Percentiles rank a stretch among this genome's conserved stretches.
Conservation (phyloP, 2,888 invertebrate species). For the Zygaena filipendulae region DNA sequence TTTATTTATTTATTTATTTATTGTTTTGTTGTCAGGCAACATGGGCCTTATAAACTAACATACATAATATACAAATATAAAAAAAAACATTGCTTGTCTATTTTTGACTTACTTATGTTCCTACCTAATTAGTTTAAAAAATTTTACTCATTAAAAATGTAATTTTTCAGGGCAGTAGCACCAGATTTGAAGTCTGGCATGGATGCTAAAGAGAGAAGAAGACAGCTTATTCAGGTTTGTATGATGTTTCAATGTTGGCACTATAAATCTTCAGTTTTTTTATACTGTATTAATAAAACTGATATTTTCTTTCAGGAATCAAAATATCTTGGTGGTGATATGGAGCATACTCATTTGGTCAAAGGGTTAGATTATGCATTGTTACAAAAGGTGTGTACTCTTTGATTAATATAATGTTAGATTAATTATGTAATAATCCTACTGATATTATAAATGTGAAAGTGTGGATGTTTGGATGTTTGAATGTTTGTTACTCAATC, state of each 20-base stretch:
- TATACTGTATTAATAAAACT: not conserved
- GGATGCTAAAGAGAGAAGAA: conserved; percentile 93
- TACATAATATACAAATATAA: too few relatives aligned
- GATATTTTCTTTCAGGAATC: conserved; percentile 77
- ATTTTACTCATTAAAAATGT: too few relatives aligned
- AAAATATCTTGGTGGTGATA: conserved; percentile 99
- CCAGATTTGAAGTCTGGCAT: conserved; percentile 94
- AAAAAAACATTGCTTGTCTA: too few relatives aligned
- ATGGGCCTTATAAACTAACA: too few relatives aligned
- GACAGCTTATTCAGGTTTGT: conserved; percentile 86
- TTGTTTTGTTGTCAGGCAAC: too few relatives aligned
- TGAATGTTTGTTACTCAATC: too few relatives aligned
- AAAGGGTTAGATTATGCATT: conserved; percentile 87
- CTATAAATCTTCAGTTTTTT: conserved; percentile 5
- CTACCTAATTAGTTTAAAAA: conserved; percentile 3
- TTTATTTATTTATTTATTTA: too few relatives aligned
- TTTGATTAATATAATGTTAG: too few relatives aligned
- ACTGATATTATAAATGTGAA: too few relatives aligned
- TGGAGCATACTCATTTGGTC: conserved; percentile 99
- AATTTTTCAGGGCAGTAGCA: conserved; percentile 88
- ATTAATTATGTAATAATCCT: too few relatives aligned
- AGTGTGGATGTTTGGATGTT: too few relatives aligned
- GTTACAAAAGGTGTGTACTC: conserved; percentile 79
- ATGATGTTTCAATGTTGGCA: not conserved
- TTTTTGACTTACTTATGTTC: too few relatives aligned